These are phyloP conservation scores for Muntiacus reevesi DNA, from an alignment of 2,113 vertebrate species.

Conservation along the genomic window DNA sequence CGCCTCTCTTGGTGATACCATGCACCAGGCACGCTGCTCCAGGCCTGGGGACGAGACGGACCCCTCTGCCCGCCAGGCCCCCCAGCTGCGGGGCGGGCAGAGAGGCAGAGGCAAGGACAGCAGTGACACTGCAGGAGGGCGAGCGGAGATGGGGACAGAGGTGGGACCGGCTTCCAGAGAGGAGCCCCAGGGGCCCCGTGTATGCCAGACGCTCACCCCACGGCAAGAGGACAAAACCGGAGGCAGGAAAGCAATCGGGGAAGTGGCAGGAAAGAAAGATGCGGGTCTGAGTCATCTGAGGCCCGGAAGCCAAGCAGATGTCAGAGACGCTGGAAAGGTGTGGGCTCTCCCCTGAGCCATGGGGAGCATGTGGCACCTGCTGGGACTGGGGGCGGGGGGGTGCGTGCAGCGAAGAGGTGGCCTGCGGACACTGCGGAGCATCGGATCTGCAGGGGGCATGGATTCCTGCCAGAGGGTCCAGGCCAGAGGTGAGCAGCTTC, in stretches of 20 bases:
- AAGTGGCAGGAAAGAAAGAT: background rate
- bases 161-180: background rate
- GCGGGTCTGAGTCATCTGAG: background rate
- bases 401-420: fast-evolving
- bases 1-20: background rate
- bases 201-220: background rate
- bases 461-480: background rate
- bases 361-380: background rate
- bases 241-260: background rate
- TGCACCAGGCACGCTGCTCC: background rate
- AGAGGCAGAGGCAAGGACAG: background rate
- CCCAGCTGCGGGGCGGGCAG: background rate
- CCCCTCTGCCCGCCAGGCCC: background rate
- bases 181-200: fast-evolving
- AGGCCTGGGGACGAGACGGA: background rate
- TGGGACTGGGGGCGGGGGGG: background rate
- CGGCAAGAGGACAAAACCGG: background rate
- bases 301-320: fast-evolving
- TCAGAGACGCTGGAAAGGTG: fast-evolving
- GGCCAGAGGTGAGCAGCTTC: background rate
- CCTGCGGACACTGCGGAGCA: background rate
- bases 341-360: background rate
- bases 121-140: fast-evolving
- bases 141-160: background rate
- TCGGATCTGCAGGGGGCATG: no score